These are phyloP conservation scores for Sphaerodactylus townsendi DNA, from an alignment of 2,113 vertebrate species.

Conservation along the genomic window DNA sequence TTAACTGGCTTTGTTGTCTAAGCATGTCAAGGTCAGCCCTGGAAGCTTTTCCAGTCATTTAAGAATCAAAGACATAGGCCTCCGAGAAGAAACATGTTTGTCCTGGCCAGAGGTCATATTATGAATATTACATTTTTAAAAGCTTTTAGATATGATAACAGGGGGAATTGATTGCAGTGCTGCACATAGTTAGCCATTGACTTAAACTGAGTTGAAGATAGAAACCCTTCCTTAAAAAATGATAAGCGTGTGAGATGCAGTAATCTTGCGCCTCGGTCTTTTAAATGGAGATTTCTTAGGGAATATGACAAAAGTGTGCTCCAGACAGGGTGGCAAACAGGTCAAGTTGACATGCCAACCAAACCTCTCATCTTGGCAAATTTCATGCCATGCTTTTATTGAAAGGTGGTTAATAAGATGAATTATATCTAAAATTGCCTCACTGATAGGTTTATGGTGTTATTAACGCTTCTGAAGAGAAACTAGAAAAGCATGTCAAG, in stretches of 20 bases:
- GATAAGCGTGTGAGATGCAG: background rate
- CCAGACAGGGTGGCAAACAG: slow-evolving; percentile 15
- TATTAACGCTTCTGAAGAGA: background rate
- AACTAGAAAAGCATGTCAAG: background rate
- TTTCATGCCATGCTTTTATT: slow-evolving; percentile 17
- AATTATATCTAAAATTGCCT: slow-evolving; percentile 28
- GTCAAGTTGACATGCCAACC: slow-evolving; percentile 39
- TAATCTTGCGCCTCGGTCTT: slow-evolving; percentile 32
- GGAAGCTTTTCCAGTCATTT: background rate
- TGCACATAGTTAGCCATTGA: background rate
- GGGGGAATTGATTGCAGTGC: background rate
- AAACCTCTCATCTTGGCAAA: slow-evolving; percentile 36
- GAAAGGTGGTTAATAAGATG: slow-evolving; percentile 20
- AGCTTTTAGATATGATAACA: background rate
- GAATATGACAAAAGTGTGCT: background rate
- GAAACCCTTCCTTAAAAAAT: slow-evolving; percentile 9
- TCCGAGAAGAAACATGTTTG: background rate
- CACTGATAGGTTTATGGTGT: background rate
- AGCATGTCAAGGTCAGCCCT: background rate
- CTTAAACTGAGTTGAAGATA: background rate
- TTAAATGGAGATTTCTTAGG: slow-evolving; percentile 20
- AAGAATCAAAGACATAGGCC: background rate
- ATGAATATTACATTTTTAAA: background rate
- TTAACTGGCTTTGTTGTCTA: background rate
- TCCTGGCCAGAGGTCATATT: background rate